These are phyloP conservation scores for Archips crataeganus DNA, from an alignment of 2,888 invertebrate species.

Conservation along the genomic window DNA sequence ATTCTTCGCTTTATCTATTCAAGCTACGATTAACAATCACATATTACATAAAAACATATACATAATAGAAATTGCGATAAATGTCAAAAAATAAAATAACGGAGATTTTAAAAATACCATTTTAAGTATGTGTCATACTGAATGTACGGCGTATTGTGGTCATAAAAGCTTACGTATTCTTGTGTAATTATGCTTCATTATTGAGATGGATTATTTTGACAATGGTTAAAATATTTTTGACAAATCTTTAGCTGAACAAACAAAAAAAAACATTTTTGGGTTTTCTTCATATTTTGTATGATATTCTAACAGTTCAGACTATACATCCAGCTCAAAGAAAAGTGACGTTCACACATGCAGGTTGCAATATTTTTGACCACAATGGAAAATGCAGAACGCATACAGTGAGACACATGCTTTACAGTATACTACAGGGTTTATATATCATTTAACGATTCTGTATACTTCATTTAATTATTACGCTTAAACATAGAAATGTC, in stretches of 20 bases:
- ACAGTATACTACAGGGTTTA: neutral
- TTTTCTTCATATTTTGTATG: too few relatives aligned
- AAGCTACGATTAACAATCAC: neutral
- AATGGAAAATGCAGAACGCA: neutral
- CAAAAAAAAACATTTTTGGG: too few relatives aligned
- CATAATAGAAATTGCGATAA: neutral
- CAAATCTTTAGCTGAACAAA: too few relatives aligned
- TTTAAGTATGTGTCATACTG: neutral
- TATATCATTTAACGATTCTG: conserved; percentile 3
- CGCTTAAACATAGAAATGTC: conserved; percentile 36
- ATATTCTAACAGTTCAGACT: too few relatives aligned
- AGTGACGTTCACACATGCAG: too few relatives aligned
- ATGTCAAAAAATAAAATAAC: neutral
- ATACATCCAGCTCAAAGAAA: too few relatives aligned
- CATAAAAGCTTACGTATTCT: too few relatives aligned
- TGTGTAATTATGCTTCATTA: neutral
- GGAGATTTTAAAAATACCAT: conserved; percentile 1
- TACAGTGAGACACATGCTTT: neutral
- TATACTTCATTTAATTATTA: conserved; percentile 16
- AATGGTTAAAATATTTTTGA: too few relatives aligned
- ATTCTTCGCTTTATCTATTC: neutral
- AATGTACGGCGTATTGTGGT: neutral
- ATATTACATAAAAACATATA: neutral
- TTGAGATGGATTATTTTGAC: too few relatives aligned
- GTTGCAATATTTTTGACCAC: too few relatives aligned